Conservation (phyloP, 2,888 invertebrate species). For the Diarsia mendica region DNA sequence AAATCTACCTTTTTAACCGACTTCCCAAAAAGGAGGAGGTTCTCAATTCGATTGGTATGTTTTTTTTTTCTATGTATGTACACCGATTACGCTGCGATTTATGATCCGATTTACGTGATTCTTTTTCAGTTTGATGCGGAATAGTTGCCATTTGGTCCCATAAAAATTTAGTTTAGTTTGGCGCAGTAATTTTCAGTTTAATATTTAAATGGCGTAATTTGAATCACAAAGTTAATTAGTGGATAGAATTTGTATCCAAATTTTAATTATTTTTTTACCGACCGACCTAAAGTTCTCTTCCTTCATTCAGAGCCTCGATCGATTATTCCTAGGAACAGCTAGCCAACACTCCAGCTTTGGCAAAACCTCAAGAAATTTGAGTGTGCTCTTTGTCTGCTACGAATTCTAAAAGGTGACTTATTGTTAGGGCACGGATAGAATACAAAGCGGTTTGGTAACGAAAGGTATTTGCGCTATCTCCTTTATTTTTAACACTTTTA, state of each 20-base stretch:
- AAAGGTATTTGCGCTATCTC: not conserved
- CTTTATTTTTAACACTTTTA: slow-evolving; percentile 27
- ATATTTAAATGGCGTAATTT: no score
- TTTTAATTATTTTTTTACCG: not conserved
- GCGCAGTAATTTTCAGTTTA: no score
- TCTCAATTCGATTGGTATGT: no score
- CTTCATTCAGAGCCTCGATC: slow-evolving; percentile 4
- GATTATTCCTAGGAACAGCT: slow-evolving; percentile 12
- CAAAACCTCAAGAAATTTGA: slow-evolving; percentile 51
- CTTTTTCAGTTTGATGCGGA: no score
- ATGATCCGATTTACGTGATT: no score
- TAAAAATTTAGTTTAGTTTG: no score
- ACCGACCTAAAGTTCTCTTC: not conserved
- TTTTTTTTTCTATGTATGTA: no score
- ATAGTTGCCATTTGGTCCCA: no score
- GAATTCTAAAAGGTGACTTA: slow-evolving; percentile 49
- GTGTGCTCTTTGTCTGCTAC: slow-evolving; percentile 31
- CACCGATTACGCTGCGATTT: no score
- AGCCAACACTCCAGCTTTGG: slow-evolving; percentile 34
- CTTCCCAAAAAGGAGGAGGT: no score
- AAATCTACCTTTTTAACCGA: no score
- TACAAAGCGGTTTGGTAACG: slow-evolving; percentile 11
- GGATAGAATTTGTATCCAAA: not conserved
- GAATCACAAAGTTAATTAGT: no score
- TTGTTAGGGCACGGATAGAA: slow-evolving; percentile 5